Evolutionary conservation across 2,888 invertebrate genomes (phyloP).

Genomic region (Protodeltote pygarga): DNA sequence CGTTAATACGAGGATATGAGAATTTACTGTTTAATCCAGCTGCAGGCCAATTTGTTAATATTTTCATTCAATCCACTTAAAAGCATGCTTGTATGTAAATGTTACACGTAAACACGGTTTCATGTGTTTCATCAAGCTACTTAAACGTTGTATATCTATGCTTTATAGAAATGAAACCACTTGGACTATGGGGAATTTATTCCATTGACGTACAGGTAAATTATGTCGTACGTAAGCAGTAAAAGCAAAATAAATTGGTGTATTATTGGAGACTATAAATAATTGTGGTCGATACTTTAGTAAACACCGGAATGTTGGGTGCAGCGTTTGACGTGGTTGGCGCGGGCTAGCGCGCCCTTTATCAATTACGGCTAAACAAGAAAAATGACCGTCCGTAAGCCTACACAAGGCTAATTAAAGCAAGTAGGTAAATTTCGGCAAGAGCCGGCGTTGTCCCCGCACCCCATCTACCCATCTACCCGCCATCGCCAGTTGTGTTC

Average conservation of each 20-base stretch:
- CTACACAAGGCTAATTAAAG: slow-evolving; percentile 83
- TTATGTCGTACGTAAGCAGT: slow-evolving; percentile 8
- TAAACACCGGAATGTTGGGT: slow-evolving; percentile 53
- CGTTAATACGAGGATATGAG: slow-evolving; percentile 85
- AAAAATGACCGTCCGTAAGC: slow-evolving; percentile 82
- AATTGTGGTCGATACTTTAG: slow-evolving; percentile 33
- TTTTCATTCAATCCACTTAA: slow-evolving; percentile 86
- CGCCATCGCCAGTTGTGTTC: slow-evolving; percentile 45
- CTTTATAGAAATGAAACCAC: slow-evolving; percentile 51
- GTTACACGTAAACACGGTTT: slow-evolving; percentile 50
- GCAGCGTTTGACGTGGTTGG: slow-evolving; percentile 64
- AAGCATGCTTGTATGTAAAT: slow-evolving; percentile 68
- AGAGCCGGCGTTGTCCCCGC: slow-evolving; percentile 64
- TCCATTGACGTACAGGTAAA: slow-evolving; percentile 3
- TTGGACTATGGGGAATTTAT: not conserved
- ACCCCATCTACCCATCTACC: slow-evolving; percentile 46
- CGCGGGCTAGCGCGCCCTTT: slow-evolving; percentile 69
- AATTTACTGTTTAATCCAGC: slow-evolving; percentile 86
- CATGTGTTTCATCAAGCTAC: slow-evolving; percentile 34
- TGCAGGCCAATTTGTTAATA: slow-evolving; percentile 86
- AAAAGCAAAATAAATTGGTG: slow-evolving; percentile 9
- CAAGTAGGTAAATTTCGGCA: slow-evolving; percentile 81
- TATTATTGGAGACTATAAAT: slow-evolving; percentile 34
- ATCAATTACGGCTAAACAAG: slow-evolving; percentile 85
- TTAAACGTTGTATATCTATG: slow-evolving; percentile 35